phyloP scores from a whole-genome alignment of 1,140 invertebrate genomes.

The Pseudomyrmex dendroicus region DNA sequence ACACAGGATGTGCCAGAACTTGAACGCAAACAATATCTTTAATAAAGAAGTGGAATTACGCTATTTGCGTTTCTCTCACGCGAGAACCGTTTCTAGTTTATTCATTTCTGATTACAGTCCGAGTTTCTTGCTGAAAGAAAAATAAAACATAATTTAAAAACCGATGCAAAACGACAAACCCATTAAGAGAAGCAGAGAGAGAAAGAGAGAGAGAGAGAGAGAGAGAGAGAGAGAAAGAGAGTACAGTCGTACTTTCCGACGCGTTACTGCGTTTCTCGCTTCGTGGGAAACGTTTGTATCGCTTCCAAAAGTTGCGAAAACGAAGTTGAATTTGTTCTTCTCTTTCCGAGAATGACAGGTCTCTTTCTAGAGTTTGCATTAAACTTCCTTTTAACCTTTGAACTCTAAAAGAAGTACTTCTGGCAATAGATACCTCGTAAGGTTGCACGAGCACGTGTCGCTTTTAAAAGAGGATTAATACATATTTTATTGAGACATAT shows the following conservation, averaged over 20 bases:
- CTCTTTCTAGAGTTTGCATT: slow-evolving; percentile 20
- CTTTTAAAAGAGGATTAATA: slow-evolving; percentile 43
- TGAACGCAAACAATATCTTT: neutral
- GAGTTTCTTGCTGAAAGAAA: neutral
- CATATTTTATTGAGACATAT: slow-evolving; percentile 45
- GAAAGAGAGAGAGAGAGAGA: neutral
- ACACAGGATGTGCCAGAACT: neutral
- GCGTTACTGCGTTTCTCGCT: neutral
- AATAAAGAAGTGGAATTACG: too few species aligned
- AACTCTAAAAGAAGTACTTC: slow-evolving; percentile 10
- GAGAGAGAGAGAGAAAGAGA: neutral
- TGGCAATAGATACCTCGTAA: neutral
- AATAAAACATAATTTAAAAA: neutral
- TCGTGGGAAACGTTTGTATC: slow-evolving; percentile 43
- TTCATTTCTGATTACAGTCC: neutral
- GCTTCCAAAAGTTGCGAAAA: neutral
- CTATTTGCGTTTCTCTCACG: too few species aligned
- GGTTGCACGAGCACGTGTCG: slow-evolving; percentile 21
- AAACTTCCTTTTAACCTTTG: slow-evolving; percentile 42
- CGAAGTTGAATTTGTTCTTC: slow-evolving; percentile 46
- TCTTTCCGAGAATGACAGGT: neutral
- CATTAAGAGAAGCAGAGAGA: neutral
- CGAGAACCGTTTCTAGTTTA: neutral
- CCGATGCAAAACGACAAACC: neutral
- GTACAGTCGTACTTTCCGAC: slow-evolving; percentile 6